Base-by-base conservation (phyloP, 2,888 invertebrate species). In the Pharmacophagus antenor region DNA sequence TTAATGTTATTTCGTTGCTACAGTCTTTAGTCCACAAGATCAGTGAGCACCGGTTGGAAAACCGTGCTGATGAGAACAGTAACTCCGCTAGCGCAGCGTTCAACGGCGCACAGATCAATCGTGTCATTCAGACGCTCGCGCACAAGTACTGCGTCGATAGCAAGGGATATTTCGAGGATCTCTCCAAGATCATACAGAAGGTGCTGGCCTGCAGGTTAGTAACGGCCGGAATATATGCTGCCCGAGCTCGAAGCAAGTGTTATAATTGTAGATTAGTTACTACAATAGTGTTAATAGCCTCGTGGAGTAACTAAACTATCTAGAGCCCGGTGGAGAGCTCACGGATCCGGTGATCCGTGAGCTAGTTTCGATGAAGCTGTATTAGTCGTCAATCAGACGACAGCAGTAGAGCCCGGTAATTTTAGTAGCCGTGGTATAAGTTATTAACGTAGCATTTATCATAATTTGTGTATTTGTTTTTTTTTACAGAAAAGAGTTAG, bases 141-240 rank as follows among this genome's bases (percentile, higher is more conserved):
- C 97, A 98, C 81, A 96, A 97, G 77, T 99, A 99, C 85, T 98
- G 98, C 80, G 95, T 95, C 50, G 99, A 99, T 73, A 98, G 98
- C 79, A 97, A 97, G 80, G 95, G 95, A 5, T 96, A 97, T 7
- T 99, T 98, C 81, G 99, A 99, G 76, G 99, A 99, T 77, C 92
- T 99, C 1, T 98, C 95, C 75, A 95, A 95, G 84, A 95, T 95
- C 65, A 95, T 95, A 68, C 95, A 98, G 92, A 95, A 96, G 78
- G 98, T 98, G 21, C 91, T 98, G 65, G 98, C 98, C 0, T 98
- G 97, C 77, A 95, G 93, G 93, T 92, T 31, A 71, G 76, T 56
- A 8, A 31, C 3, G 7, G 27, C 15, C 15, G 12, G 31, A 10
- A 10, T 15, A 31, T 15, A 12, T 31, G n/a, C n/a, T n/a, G n/a